These are phyloP conservation scores for Ophion slaviceki DNA, from an alignment of 2,888 invertebrate species.

Conservation along the genomic window DNA sequence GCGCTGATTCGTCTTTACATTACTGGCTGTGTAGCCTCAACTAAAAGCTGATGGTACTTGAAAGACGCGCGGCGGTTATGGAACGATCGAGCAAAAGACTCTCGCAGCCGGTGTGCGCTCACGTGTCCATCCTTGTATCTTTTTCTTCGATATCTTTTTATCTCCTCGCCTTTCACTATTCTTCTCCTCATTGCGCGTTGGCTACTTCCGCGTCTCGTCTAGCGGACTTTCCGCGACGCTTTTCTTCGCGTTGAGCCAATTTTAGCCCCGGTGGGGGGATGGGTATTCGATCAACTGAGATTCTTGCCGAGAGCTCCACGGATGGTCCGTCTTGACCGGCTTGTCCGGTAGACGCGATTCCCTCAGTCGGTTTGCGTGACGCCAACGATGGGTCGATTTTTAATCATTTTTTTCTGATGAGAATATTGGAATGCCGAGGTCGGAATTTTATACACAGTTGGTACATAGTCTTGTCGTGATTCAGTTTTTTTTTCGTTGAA, in stretches of 20 bases:
- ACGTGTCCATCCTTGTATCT: conserved; percentile 10
- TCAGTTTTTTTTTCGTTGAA: too few species aligned
- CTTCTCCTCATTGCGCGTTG: conserved; percentile 34
- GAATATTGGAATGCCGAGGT: too few species aligned
- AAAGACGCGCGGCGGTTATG: conserved; percentile 45
- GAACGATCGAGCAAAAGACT: conserved; percentile 37
- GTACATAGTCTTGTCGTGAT: too few species aligned
- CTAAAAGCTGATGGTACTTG: conserved; percentile 53
- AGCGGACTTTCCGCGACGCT: conserved; percentile 32
- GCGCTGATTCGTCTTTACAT: conserved; percentile 44
- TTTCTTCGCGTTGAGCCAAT: not conserved
- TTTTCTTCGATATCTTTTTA: conserved; percentile 10
- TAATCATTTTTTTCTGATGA: too few species aligned
- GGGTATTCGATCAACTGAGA: not conserved
- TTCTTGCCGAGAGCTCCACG: not conserved
- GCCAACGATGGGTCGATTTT: too few species aligned
- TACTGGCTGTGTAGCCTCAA: conserved; percentile 25
- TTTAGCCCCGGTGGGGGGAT: not conserved
- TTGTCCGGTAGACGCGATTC: too few species aligned
- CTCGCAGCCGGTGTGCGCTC: conserved; percentile 54
- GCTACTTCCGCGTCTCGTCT: conserved; percentile 56
- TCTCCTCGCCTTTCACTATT: conserved; percentile 22
- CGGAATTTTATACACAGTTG: too few species aligned
- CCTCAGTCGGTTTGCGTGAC: too few species aligned
- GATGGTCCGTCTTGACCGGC: not conserved